Percentiles rank a stretch among this genome's conserved stretches.
phyloP scores from a whole-genome alignment of 2,888 invertebrate species.

The Nephrotoma guestfalica region DNA sequence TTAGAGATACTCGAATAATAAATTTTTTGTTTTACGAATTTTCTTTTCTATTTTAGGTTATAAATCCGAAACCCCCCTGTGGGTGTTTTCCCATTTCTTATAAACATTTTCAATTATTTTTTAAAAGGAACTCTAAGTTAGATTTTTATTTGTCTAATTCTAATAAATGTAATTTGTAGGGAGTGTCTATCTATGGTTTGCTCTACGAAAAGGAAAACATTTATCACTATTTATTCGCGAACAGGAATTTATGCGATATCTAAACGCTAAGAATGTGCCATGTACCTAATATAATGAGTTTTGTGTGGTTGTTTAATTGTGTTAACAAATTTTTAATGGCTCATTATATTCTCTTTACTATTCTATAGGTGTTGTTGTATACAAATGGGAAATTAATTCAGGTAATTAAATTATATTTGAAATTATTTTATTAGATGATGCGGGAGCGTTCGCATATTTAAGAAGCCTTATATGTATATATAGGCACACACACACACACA shows the following conservation, averaged over 20 bases:
- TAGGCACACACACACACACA: no score
- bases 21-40: not conserved
- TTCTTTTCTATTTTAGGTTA: not conserved
- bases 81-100: not conserved
- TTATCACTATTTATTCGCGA: not conserved
- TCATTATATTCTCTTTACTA: not conserved
- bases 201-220: not conserved
- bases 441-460: no score
- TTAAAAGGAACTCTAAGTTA: not conserved
- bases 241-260: not conserved
- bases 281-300: not conserved
- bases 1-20: not conserved
- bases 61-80: not conserved
- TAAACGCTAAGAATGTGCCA: not conserved
- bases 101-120: not conserved
- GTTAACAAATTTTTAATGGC: not conserved
- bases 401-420: not conserved
- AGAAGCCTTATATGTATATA: no score
- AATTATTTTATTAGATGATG: not conserved
- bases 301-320: not conserved
- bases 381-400: not conserved
- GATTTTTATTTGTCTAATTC: not conserved
- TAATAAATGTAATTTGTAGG: not conserved
- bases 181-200: not conserved
- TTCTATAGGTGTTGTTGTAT: not conserved